Evolutionary conservation across 2,888 invertebrate species (phyloP).

Genomic region (Odontocerum albicorne): DNA sequence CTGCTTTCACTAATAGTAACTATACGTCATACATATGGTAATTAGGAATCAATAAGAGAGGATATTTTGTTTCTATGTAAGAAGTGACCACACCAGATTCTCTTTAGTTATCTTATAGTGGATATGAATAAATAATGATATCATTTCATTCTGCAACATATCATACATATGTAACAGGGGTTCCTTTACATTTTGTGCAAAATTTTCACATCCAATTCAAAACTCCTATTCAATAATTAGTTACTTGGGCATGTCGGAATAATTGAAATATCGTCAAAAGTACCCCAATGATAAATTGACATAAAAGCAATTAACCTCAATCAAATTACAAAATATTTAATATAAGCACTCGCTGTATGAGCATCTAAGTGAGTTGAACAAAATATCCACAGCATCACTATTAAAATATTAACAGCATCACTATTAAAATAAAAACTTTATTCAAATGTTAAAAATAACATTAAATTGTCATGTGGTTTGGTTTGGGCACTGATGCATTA

Average conservation of each 20-base stretch:
- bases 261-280: too few relatives aligned
- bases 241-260: too few relatives aligned
- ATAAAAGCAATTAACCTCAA: too few relatives aligned
- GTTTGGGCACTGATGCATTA: too few relatives aligned
- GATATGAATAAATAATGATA: conserved; percentile 32
- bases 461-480: neutral
- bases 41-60: conserved; percentile 13
- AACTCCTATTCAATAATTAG: conserved; percentile 34
- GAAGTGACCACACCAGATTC: neutral
- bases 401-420: neutral
- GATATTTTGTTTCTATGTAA: conserved; percentile 2
- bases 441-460: neutral
- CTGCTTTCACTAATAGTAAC: conserved; percentile 16
- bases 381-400: neutral
- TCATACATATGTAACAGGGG: conserved; percentile 1
- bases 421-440: neutral
- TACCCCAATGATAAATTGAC: too few relatives aligned
- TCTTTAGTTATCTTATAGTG: conserved; percentile 17
- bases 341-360: neutral
- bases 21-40: conserved; percentile 1
- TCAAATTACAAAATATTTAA: too few relatives aligned
- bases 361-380: neutral
- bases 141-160: conserved; percentile 17
- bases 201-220: conserved; percentile 29
- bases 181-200: conserved; percentile 18